phyloP scores from a whole-genome alignment of 1,140 invertebrate genomes.

The Pristionchus pacificus region DNA sequence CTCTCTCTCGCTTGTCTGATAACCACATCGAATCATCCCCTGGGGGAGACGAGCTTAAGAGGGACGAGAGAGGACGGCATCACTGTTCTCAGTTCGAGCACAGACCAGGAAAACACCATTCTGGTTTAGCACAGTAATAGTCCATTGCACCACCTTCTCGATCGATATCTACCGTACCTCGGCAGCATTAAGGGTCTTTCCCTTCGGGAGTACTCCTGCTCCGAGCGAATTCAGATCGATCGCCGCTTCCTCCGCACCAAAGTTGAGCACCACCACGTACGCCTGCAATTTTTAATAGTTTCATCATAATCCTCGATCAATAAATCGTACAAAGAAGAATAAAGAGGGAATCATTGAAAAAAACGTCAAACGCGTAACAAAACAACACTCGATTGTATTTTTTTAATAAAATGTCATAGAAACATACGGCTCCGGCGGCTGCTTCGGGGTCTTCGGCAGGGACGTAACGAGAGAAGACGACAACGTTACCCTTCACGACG shows the following conservation, averaged over 20 bases:
- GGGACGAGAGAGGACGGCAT: no score
- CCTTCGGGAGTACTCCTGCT: constrained; percentile 10
- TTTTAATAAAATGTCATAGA: no score
- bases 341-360: no score
- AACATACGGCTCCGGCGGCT: constrained; percentile 20
- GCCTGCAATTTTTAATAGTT: constrained; percentile 19
- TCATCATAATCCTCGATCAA: no score
- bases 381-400: no score
- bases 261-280: constrained; percentile 23
- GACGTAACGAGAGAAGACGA: constrained; percentile 20
- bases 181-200: constrained; percentile 7
- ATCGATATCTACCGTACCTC: constrained; percentile 8
- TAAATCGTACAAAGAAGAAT: no score
- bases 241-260: constrained; percentile 12
- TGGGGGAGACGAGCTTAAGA: not conserved
- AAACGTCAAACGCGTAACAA: no score
- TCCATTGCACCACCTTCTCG: not conserved
- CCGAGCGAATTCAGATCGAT: not conserved
- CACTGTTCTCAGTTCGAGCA: no score
- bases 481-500: constrained; percentile 16
- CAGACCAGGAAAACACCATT: no score
- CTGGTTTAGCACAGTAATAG: no score
- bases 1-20: no score
- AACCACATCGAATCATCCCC: not conserved
- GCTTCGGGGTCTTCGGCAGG: constrained; percentile 7